Evolutionary conservation across 2,113 vertebrate genomes (phyloP).

Genomic region (Cyrtonyx montezumae): DNA sequence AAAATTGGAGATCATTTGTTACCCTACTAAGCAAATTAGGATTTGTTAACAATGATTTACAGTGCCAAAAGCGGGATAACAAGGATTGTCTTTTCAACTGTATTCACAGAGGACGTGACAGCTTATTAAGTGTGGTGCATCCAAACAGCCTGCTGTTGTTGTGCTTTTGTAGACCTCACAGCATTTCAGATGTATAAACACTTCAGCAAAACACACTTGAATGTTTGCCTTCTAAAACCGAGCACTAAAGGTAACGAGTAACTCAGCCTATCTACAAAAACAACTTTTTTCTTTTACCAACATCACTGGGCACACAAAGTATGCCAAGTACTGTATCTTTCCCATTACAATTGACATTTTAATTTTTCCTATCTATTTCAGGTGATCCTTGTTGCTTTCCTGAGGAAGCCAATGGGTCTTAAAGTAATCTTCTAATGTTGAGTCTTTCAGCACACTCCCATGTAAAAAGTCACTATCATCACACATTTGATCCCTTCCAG

Average conservation of each 20-base stretch:
- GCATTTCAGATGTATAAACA: conserved; percentile 43
- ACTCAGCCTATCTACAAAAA: background rate
- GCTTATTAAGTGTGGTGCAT: conserved; percentile 35
- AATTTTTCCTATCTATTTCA: background rate
- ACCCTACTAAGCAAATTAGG: conserved; percentile 67
- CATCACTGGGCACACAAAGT: background rate
- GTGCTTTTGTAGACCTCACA: conserved; percentile 17
- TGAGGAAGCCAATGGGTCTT: background rate
- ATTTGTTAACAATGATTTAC: conserved; percentile 75
- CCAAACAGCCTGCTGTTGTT: background rate
- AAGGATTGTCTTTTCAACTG: conserved; percentile 28
- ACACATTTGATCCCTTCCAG: background rate
- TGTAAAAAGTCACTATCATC: background rate
- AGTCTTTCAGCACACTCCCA: background rate
- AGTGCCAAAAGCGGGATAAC: conserved; percentile 33
- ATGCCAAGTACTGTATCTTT: background rate
- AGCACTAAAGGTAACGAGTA: conserved; percentile 27
- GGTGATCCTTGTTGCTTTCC: background rate
- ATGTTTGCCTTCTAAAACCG: conserved; percentile 44
- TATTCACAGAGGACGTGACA: conserved; percentile 4
- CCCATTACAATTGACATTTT: conserved; percentile 2
- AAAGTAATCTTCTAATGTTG: background rate
- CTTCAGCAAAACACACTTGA: conserved; percentile 51
- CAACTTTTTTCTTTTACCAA: conserved; percentile 41
- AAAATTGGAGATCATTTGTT: conserved; percentile 72